These are phyloP conservation scores for Phoxinus dragarum DNA, from an alignment of 2,797 vertebrate genomes.

Conservation along the genomic window DNA sequence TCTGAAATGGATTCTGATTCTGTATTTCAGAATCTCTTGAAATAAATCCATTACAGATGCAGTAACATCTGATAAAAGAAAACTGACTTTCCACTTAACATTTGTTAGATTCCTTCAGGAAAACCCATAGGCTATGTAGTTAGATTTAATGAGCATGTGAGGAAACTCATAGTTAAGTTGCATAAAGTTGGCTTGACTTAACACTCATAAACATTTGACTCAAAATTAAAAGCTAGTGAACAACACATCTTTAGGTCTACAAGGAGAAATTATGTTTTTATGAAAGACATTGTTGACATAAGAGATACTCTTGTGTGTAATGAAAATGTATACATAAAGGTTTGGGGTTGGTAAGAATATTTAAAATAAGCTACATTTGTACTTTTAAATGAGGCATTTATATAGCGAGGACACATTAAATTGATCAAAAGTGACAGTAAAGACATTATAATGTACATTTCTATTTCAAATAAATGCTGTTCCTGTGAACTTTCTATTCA, in stretches of 20 bases:
- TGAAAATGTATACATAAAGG: neutral
- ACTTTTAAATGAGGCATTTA: too few species aligned
- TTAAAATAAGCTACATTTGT: neutral
- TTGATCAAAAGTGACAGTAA: too few species aligned
- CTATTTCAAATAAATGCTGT: neutral
- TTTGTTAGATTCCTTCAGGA: constrained; percentile 13
- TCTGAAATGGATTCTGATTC: neutral
- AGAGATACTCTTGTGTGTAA: neutral
- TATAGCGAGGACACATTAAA: neutral
- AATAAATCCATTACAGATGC: constrained; percentile 33
- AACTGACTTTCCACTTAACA: constrained; percentile 27
- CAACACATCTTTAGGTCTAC: neutral
- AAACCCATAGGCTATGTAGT: neutral
- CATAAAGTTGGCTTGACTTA: neutral
- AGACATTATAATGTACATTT: neutral
- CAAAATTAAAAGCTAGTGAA: neutral
- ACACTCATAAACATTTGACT: neutral
- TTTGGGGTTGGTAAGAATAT: neutral
- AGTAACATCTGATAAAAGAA: constrained; percentile 24
- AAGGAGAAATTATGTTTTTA: neutral
- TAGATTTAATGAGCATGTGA: neutral
- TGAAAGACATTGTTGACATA: neutral
- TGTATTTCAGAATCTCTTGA: constrained; percentile 9
- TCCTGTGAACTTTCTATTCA: neutral
- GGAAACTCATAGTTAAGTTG: neutral